phyloP scores from a whole-genome alignment of 2,888 invertebrate genomes.

The Laspeyria flexula region DNA sequence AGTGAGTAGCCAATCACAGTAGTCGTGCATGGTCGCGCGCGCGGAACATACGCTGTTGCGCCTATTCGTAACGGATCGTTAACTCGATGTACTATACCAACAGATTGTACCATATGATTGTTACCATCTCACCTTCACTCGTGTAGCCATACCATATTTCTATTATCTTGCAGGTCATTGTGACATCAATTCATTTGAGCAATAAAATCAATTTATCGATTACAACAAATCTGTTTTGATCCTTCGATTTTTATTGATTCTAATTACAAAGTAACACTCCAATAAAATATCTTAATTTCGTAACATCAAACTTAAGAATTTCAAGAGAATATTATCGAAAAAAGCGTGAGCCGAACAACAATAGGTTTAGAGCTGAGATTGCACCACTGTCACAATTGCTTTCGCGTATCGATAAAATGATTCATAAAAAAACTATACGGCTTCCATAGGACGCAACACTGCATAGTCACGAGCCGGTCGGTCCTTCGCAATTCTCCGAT shows the following conservation, averaged over 20 bases:
- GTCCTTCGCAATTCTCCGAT: conserved; percentile 54
- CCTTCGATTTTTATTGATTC: conserved; percentile 1
- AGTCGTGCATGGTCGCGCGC: conserved; percentile 55
- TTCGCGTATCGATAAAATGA: conserved; percentile 60
- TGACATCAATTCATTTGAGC: neutral
- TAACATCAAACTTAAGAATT: conserved; percentile 39
- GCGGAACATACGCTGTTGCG: conserved; percentile 47
- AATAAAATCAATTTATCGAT: neutral
- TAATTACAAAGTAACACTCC: conserved; percentile 17
- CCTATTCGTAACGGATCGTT: conserved; percentile 32
- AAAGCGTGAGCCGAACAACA: conserved; percentile 59
- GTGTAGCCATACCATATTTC: too few relatives aligned
- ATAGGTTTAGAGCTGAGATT: conserved; percentile 57
- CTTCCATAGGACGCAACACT: conserved; percentile 55
- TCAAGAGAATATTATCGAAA: conserved; percentile 45
- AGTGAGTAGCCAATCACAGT: conserved; percentile 52
- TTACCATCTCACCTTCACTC: too few relatives aligned
- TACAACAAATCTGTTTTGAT: neutral
- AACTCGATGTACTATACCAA: conserved; percentile 19
- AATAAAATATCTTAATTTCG: conserved; percentile 38
- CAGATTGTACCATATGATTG: neutral
- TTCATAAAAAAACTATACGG: conserved; percentile 50
- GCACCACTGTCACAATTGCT: conserved; percentile 52
- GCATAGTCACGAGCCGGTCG: conserved; percentile 56
- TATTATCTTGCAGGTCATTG: neutral